phyloP scores from a whole-genome alignment of 2,797 vertebrate species.

The Myiothlypis coronata region DNA sequence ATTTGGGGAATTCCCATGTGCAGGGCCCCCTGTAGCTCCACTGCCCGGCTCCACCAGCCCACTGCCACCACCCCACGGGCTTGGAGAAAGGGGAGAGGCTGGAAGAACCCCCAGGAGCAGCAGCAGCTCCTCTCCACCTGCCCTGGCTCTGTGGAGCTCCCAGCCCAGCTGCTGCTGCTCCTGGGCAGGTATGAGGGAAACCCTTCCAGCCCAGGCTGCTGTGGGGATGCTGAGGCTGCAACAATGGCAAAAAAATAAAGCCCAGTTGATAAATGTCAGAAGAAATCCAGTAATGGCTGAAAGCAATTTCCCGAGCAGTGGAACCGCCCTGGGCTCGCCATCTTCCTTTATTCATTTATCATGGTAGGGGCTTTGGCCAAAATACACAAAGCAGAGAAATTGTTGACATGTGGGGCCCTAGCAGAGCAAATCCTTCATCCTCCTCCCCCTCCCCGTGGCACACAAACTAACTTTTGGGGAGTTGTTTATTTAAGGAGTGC shows the following conservation, averaged over 20 bases:
- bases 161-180: neutral
- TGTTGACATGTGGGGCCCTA: constrained; percentile 96
- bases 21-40: accelerated
- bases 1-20: neutral
- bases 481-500: constrained; percentile 89
- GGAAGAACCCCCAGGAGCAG: neutral
- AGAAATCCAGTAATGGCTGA: constrained; percentile 92
- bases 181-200: neutral
- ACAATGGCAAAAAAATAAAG: constrained; percentile 71
- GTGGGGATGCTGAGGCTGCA: constrained; percentile 2
- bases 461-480: constrained; percentile 81
- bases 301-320: constrained; percentile 90
- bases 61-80: neutral
- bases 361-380: constrained; percentile 91
- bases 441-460: constrained; percentile 67
- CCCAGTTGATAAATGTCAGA: constrained; percentile 92
- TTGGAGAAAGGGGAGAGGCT: neutral
- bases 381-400: constrained; percentile 98
- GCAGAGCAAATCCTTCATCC: constrained; percentile 86
- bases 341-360: constrained; percentile 98
- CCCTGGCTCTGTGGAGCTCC: neutral
- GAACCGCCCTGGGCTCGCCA: constrained; percentile 86
- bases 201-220: neutral
- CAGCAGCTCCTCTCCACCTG: neutral
- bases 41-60: neutral